A percentile compares a stretch with the other conserved stretches of the same genome.
These are phyloP conservation scores for Fistularia commersonii DNA, from an alignment of 2,797 vertebrate species.

Conservation along the genomic window DNA sequence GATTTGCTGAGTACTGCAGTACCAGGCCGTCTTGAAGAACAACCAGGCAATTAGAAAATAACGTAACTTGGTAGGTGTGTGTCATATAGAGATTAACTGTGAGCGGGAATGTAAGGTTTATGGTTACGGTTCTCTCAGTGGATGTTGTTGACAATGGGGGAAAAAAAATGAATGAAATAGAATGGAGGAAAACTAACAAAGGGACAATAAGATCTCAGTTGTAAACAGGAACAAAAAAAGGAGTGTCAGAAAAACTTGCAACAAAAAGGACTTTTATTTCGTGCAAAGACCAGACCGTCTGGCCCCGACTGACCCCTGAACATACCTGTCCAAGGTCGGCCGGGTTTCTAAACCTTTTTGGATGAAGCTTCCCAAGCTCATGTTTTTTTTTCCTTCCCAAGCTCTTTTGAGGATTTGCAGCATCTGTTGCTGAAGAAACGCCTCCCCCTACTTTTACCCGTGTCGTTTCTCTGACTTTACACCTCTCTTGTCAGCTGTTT, in stretches of 20 bases:
- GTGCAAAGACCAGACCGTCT: slow-evolving; percentile 1
- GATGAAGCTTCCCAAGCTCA: neutral
- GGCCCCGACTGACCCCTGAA: slow-evolving; percentile 4
- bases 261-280: neutral
- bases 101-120: too few species aligned
- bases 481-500: slow-evolving; percentile 19
- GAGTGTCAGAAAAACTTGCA: neutral
- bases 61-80: too few species aligned
- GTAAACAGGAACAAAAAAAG: neutral
- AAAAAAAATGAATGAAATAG: too few species aligned
- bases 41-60: too few species aligned
- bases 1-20: too few species aligned
- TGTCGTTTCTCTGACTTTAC: slow-evolving; percentile 4
- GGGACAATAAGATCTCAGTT: slow-evolving; percentile 1
- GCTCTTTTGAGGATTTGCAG: neutral
- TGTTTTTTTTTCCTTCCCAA: neutral
- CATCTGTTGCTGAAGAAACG: neutral
- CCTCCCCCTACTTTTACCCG: neutral
- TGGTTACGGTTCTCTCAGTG: too few species aligned
- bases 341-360: slow-evolving; percentile 8
- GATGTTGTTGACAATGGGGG: too few species aligned
- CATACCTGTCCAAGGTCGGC: neutral
- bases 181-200: neutral
- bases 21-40: too few species aligned
- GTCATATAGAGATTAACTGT: too few species aligned